A percentile compares a stretch with the other conserved stretches of the same genome.
Evolutionary conservation across 2,113 vertebrate genomes (phyloP).

Genomic region (Pampusana beccarii): DNA sequence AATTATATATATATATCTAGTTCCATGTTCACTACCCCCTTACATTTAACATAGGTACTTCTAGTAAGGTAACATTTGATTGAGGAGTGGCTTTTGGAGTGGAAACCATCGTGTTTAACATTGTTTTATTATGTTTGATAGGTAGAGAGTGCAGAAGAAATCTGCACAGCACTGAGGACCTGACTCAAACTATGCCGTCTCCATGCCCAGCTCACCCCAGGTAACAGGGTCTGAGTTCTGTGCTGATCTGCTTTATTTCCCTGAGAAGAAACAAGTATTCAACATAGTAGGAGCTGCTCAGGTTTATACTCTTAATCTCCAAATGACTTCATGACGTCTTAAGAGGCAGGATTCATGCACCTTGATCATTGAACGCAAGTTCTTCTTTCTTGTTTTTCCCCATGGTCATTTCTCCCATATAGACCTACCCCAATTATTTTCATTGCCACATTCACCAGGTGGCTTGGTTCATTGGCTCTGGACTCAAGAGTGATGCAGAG

Average conservation of each 20-base stretch:
- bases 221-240: not conserved
- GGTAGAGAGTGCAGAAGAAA: not conserved
- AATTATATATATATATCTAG: not conserved
- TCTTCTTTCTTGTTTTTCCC: not conserved
- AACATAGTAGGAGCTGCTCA: not conserved
- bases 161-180: not conserved
- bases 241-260: not conserved
- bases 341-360: not conserved
- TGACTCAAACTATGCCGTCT: not conserved
- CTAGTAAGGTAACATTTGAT: not conserved
- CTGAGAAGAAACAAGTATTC: not conserved
- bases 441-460: not conserved
- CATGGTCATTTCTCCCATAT: not conserved
- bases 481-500: not conserved
- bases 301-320: not conserved
- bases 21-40: not conserved
- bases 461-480: not conserved
- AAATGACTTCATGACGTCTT: not conserved
- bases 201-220: not conserved
- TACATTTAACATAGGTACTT: not conserved
- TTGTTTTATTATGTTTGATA: not conserved
- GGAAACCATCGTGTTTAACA: not conserved
- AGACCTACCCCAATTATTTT: not conserved
- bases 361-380: not conserved
- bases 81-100: not conserved